These are phyloP conservation scores for Anguilla anguilla DNA, from an alignment of 2,797 vertebrate genomes.

Conservation along the genomic window DNA sequence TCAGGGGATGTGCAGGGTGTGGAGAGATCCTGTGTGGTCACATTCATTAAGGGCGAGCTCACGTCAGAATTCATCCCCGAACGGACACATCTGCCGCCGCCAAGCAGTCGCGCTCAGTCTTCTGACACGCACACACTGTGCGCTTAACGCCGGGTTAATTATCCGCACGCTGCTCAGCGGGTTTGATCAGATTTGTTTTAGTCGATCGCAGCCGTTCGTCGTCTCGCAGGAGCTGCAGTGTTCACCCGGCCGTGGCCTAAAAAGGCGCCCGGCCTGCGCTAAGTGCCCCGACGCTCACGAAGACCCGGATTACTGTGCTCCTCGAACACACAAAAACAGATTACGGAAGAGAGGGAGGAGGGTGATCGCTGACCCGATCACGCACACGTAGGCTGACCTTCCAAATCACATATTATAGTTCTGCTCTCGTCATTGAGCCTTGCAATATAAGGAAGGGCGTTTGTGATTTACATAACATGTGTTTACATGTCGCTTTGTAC, in stretches of 20 bases:
- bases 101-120: neutral
- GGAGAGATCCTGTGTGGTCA: constrained; percentile 44
- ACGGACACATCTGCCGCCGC: neutral
- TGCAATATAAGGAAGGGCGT: neutral
- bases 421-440: neutral
- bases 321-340: neutral
- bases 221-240: neutral
- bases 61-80: neutral
- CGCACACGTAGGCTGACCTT: neutral
- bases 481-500: neutral
- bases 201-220: neutral
- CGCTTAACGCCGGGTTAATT: neutral
- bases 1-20: constrained; percentile 44
- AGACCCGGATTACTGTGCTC: constrained; percentile 1
- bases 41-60: constrained; percentile 33
- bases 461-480: neutral
- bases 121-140: neutral
- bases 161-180: neutral
- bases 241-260: neutral
- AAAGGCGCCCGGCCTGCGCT: neutral
- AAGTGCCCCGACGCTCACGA: neutral
- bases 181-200: neutral
- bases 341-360: neutral
- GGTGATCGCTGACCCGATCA: neutral
- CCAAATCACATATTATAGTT: constrained; percentile 9